phyloP scores from a whole-genome alignment of 2,113 vertebrate species.

The Rhipidura dahli region DNA sequence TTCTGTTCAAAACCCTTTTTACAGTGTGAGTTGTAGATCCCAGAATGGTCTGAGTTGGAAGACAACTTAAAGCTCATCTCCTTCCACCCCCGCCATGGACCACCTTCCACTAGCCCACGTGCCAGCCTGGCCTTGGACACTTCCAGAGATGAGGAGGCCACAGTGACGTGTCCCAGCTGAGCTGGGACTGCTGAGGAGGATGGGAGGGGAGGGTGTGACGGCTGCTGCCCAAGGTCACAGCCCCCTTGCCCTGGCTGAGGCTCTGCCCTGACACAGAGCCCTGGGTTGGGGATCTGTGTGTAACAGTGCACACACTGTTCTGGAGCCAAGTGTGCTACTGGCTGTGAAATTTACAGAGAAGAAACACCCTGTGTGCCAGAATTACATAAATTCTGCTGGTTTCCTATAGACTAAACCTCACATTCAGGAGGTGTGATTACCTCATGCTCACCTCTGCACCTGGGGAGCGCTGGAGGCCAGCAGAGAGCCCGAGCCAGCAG shows the following conservation, averaged over 20 bases:
- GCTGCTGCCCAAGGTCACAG: background rate
- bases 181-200: background rate
- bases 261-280: background rate
- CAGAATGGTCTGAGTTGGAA: too few species aligned
- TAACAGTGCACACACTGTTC: background rate
- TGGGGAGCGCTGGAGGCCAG: constrained; percentile 50
- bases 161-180: background rate
- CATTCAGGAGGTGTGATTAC: constrained; percentile 51
- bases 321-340: background rate
- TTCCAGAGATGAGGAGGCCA: background rate
- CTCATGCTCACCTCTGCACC: constrained; percentile 69
- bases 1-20: background rate
- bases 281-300: background rate
- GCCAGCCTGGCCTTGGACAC: background rate
- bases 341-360: background rate
- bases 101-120: background rate
- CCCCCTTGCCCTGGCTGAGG: too few species aligned
- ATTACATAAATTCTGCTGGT: constrained; percentile 50
- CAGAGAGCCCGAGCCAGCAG: background rate
- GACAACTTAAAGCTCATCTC: background rate
- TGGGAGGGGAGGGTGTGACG: background rate
- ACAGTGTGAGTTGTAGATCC: background rate
- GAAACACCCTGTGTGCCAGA: constrained; percentile 18
- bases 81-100: background rate
- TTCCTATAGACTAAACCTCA: constrained; percentile 61